phyloP scores from a whole-genome alignment of 2,888 invertebrate species.

The Coleophora deauratella region DNA sequence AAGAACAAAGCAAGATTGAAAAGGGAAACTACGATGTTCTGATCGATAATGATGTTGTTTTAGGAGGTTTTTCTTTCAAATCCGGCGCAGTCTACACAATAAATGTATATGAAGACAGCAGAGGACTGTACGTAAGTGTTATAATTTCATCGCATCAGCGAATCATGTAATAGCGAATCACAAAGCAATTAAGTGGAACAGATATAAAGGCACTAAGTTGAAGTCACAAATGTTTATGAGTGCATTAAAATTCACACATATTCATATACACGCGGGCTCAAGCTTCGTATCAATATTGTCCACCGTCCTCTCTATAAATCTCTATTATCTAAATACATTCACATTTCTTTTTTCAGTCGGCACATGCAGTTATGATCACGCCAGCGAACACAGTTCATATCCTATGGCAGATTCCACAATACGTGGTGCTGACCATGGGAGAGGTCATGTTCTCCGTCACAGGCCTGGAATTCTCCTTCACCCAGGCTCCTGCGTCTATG shows the following conservation, averaged over 20 bases:
- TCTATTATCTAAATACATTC: too few relatives aligned
- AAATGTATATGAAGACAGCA: conserved; percentile 48
- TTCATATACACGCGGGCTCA: too few relatives aligned
- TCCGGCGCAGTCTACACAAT: conserved; percentile 80
- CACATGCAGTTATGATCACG: conserved; percentile 66
- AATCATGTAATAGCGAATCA: too few relatives aligned
- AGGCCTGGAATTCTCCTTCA: conserved; percentile 96
- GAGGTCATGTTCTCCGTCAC: conserved; percentile 98
- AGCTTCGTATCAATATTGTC: too few relatives aligned
- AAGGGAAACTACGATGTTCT: conserved; percentile 50
- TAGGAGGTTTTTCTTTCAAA: conserved; percentile 46
- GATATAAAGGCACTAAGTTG: too few relatives aligned
- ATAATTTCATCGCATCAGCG: too few relatives aligned
- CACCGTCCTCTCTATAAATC: too few relatives aligned
- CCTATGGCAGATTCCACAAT: conserved; percentile 92
- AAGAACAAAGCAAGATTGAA: conserved; percentile 29
- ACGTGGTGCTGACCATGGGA: conserved; percentile 91
- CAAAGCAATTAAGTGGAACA: too few relatives aligned
- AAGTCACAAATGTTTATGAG: too few relatives aligned
- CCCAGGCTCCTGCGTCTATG: conserved; percentile 94
- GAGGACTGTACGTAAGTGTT: conserved; percentile 44
- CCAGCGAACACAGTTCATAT: conserved; percentile 85
- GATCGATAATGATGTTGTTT: conserved; percentile 36
- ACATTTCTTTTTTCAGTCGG: conserved; percentile 29
- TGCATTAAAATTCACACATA: too few relatives aligned